These are phyloP conservation scores for Catharus fuscescens DNA, from an alignment of 2,113 vertebrate species.

Conservation along the genomic window DNA sequence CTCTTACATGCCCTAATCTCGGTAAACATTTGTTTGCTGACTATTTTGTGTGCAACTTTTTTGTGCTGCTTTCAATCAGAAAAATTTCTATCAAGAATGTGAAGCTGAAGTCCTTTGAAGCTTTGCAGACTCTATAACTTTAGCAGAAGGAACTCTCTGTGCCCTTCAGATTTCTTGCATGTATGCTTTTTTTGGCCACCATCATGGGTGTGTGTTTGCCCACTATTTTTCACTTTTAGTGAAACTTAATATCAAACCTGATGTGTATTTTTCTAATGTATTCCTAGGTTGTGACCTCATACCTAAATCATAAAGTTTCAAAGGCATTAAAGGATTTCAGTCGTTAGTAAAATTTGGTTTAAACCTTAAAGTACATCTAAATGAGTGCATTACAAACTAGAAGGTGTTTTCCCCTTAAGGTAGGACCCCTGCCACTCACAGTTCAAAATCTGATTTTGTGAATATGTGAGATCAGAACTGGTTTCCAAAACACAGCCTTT, in stretches of 20 bases:
- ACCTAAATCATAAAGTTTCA: background rate
- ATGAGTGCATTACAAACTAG: background rate
- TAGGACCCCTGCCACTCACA: background rate
- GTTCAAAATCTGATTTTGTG: background rate
- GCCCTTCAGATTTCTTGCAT: background rate
- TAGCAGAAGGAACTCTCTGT: background rate
- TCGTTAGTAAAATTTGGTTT: background rate
- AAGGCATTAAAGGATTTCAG: background rate
- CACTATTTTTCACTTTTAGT: background rate
- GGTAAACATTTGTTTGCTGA: background rate
- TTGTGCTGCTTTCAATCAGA: background rate
- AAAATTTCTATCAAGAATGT: background rate
- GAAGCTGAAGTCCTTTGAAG: background rate
- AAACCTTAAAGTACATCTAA: background rate
- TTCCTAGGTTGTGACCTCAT: background rate
- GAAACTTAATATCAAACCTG: background rate
- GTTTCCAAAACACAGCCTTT: background rate
- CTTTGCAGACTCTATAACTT: background rate
- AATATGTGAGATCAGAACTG: background rate
- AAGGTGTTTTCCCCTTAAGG: background rate
- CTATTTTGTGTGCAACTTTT: background rate
- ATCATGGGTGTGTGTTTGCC: background rate
- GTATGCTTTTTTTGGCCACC: rapidly evolving
- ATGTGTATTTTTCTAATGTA: background rate
- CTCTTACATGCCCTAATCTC: background rate